Percentiles rank a stretch among this genome's conserved stretches.
phyloP scores from a whole-genome alignment of 2,888 invertebrate genomes.

The Cataglyphis rosenhaueri region DNA sequence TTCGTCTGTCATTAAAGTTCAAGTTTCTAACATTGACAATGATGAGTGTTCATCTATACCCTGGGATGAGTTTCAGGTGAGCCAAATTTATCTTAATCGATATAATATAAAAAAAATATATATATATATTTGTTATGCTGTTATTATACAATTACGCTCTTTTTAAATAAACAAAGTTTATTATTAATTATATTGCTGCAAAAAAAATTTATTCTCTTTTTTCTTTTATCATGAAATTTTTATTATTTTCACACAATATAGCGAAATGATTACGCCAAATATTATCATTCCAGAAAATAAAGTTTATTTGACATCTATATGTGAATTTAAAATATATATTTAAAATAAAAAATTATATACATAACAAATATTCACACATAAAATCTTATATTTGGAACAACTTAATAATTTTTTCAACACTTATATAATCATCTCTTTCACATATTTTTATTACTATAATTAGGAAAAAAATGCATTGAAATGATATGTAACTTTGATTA shows the following conservation, averaged over 20 bases:
- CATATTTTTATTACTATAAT: background rate
- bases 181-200: slow-evolving; percentile 50
- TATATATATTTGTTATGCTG: slow-evolving; percentile 31
- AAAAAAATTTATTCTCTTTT: slow-evolving; percentile 55
- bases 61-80: slow-evolving; percentile 98
- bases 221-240: slow-evolving; percentile 59
- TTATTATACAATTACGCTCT: slow-evolving; percentile 59
- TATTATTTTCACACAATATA: slow-evolving; percentile 45
- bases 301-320: slow-evolving; percentile 3
- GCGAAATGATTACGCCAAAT: slow-evolving; percentile 13
- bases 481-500: slow-evolving; percentile 27
- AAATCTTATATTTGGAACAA: slow-evolving; percentile 16
- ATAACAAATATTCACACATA: background rate
- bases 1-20: slow-evolving; percentile 89
- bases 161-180: slow-evolving; percentile 52
- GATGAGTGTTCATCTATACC: slow-evolving; percentile 96
- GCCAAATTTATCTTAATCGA: slow-evolving; percentile 52
- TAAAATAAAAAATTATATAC: slow-evolving; percentile 23
- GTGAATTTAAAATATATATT: slow-evolving; percentile 35
- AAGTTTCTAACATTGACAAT: slow-evolving; percentile 90
- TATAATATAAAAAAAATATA: slow-evolving; percentile 27
- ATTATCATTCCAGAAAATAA: slow-evolving; percentile 28
- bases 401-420: background rate
- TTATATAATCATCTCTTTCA: slow-evolving; percentile 1
- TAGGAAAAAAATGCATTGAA: slow-evolving; percentile 12